A percentile compares a stretch with the other conserved stretches of the same genome.
Conservation (phyloP, 2,888 invertebrate genomes). For the Agrochola macilenta region DNA sequence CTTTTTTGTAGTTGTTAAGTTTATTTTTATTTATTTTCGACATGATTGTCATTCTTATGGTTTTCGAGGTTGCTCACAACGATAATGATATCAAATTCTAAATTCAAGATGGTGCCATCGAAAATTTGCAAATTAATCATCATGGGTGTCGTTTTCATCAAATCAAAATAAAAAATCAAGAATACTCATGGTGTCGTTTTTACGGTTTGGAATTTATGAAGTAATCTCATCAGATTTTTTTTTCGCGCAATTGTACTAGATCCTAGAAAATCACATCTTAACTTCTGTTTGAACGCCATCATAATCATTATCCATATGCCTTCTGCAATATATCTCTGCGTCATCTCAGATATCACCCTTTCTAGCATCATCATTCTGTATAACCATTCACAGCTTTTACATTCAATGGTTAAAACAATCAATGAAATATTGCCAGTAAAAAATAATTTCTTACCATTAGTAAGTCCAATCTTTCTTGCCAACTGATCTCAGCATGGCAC, state of each 20-base stretch:
- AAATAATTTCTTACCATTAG: conserved; percentile 9
- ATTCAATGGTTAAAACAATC: neutral
- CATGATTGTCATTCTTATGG: neutral
- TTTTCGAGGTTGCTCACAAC: too few species aligned
- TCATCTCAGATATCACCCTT: neutral
- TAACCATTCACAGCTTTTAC: neutral
- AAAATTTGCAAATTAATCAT: too few species aligned
- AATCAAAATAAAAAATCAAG: too few species aligned
- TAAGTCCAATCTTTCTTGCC: neutral
- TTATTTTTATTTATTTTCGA: too few species aligned
- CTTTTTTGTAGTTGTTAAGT: too few species aligned
- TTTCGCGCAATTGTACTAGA: neutral
- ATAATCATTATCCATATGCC: too few species aligned
- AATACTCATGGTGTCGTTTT: too few species aligned
- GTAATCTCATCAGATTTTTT: neutral
- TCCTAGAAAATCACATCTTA: neutral
- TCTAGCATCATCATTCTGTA: neutral
- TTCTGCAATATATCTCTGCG: neutral
- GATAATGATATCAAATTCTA: too few species aligned
- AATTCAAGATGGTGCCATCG: too few species aligned
- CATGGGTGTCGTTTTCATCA: too few species aligned
- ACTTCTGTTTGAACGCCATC: neutral
- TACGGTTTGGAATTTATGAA: neutral
- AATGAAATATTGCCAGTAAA: neutral
- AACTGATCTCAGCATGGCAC: conserved; percentile 69